phyloP scores from a whole-genome alignment of 2,113 vertebrate species.

The Callopanchax toddi region DNA sequence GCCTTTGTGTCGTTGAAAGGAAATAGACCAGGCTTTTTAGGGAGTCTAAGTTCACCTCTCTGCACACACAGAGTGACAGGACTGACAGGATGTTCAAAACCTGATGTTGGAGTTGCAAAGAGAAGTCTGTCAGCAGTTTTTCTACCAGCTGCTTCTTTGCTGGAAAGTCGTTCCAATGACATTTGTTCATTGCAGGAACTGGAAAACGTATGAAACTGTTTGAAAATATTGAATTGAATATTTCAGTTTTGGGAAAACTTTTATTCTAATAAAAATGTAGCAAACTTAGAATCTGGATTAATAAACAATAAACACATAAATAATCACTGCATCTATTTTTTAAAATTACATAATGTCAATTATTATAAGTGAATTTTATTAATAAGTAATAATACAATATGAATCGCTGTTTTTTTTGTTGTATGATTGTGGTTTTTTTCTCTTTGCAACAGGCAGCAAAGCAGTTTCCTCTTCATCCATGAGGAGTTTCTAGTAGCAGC shows the following conservation, averaged over 20 bases:
- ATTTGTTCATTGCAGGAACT: neutral
- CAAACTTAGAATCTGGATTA: too few species aligned
- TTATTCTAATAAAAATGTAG: too few species aligned
- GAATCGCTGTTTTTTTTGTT: too few species aligned
- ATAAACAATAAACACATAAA: too few species aligned
- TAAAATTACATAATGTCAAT: too few species aligned
- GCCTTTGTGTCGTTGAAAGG: constrained; percentile 15
- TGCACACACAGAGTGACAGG: neutral
- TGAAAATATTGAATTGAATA: neutral
- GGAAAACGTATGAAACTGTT: neutral
- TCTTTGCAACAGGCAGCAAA: neutral
- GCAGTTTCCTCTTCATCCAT: neutral
- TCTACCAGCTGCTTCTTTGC: neutral
- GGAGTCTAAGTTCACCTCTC: constrained; percentile 1
- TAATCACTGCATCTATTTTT: too few species aligned
- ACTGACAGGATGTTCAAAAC: neutral
- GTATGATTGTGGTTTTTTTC: too few species aligned
- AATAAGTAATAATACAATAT: too few species aligned
- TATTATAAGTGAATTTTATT: too few species aligned
- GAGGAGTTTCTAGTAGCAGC: neutral
- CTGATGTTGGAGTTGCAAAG: constrained; percentile 1
- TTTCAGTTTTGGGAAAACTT: neutral
- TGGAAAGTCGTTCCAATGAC: neutral
- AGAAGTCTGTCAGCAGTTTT: constrained; percentile 4
- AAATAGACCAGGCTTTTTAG: neutral